Evolutionary conservation across 2,888 invertebrate genomes (phyloP).

Genomic region (Lasius platythorax): DNA sequence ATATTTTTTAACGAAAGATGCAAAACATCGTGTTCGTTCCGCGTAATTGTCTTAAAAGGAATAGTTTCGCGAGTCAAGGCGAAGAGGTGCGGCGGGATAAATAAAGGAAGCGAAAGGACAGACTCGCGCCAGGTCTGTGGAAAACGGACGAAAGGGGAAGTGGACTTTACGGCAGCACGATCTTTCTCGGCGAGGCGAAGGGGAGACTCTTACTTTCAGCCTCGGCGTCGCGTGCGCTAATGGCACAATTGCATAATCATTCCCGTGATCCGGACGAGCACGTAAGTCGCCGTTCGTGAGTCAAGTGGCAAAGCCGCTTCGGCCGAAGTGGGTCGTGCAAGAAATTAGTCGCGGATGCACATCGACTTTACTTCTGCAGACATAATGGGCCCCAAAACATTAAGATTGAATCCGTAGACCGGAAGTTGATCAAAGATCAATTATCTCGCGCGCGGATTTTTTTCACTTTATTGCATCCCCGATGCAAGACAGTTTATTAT

Average conservation of each 20-base stretch:
- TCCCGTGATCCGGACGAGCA: slow-evolving; percentile 69
- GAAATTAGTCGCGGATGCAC: slow-evolving; percentile 59
- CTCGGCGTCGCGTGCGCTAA: slow-evolving; percentile 80
- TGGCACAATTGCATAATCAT: slow-evolving; percentile 77
- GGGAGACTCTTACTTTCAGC: slow-evolving; percentile 83
- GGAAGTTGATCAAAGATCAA: slow-evolving; percentile 29
- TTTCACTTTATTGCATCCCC: neutral
- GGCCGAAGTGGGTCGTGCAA: slow-evolving; percentile 69
- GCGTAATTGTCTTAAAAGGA: slow-evolving; percentile 41
- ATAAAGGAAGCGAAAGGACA: slow-evolving; percentile 43
- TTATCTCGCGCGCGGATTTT: neutral
- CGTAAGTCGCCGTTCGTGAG: slow-evolving; percentile 71
- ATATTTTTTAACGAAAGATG: slow-evolving; percentile 31
- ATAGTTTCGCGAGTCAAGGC: slow-evolving; percentile 44
- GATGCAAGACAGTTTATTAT: neutral
- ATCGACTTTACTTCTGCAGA: slow-evolving; percentile 40
- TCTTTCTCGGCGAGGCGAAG: slow-evolving; percentile 66
- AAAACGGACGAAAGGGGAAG: slow-evolving; percentile 51
- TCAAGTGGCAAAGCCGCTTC: slow-evolving; percentile 74
- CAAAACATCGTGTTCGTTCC: slow-evolving; percentile 30
- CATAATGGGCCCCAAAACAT: neutral
- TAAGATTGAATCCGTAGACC: slow-evolving; percentile 9
- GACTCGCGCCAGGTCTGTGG: slow-evolving; percentile 6
- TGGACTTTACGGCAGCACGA: slow-evolving; percentile 49
- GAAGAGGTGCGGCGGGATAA: slow-evolving; percentile 23